A percentile compares a stretch with the other conserved stretches of the same genome.
Conservation (phyloP, 2,797 vertebrate genomes). For the Peromyscus melanophrys region DNA sequence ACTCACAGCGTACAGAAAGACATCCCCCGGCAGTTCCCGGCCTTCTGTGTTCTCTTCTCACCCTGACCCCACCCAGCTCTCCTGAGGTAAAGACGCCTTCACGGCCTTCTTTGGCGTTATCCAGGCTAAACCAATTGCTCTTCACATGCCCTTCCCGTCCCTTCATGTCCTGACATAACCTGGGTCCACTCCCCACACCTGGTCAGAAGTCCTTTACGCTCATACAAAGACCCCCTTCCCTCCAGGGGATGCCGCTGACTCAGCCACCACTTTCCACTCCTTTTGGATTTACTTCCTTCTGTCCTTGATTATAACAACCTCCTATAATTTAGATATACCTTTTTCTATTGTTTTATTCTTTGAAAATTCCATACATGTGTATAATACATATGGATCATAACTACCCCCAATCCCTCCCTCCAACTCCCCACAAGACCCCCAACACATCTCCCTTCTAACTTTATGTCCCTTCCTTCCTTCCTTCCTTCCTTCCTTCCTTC, state of each 20-base stretch:
- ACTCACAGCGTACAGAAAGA: too few species aligned
- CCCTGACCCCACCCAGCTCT: background rate
- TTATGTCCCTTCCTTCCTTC: background rate
- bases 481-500: background rate
- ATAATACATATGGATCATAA: background rate
- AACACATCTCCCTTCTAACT: background rate
- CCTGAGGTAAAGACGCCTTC: background rate
- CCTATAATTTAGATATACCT: background rate
- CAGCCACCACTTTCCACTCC: background rate
- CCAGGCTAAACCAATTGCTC: background rate
- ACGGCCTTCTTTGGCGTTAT: background rate
- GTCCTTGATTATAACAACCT: background rate
- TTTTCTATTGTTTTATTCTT: background rate
- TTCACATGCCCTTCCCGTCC: background rate
- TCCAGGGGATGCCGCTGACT: background rate
- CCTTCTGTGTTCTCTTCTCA: background rate
- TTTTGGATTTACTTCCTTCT: background rate
- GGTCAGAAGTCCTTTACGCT: background rate
- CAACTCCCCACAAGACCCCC: background rate
- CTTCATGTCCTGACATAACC: background rate
- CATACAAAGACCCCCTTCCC: background rate
- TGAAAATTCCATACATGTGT: background rate
- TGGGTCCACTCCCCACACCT: background rate
- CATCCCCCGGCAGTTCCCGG: too few species aligned
- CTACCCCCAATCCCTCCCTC: background rate